Evolutionary conservation across 2,888 invertebrate genomes (phyloP).

Genomic region (Marronus borbonicus): DNA sequence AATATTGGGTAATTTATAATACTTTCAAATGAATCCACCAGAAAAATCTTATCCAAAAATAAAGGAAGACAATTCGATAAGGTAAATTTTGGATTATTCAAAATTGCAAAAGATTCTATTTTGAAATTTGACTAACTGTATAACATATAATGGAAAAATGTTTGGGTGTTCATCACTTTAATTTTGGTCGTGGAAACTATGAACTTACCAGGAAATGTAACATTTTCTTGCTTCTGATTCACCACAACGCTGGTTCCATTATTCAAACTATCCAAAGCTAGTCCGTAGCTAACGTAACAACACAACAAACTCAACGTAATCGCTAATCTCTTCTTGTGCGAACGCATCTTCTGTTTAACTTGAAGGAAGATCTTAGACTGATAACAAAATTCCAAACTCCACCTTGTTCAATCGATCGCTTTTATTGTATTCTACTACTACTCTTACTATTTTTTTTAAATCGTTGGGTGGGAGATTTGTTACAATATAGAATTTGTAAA

Average conservation of each 20-base stretch:
- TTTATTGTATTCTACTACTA: slow-evolving; percentile 2
- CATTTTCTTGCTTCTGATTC: background rate
- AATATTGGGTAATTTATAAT: no score
- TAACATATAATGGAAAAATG: no score
- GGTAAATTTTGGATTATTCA: no score
- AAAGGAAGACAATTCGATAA: no score
- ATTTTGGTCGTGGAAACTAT: no score
- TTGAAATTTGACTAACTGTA: no score
- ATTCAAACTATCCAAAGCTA: slow-evolving; percentile 7
- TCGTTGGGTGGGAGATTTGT: slow-evolving; percentile 23
- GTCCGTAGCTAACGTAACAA: background rate
- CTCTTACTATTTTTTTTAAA: background rate
- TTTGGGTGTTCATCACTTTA: no score
- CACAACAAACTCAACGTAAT: slow-evolving; percentile 18
- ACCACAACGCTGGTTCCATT: background rate
- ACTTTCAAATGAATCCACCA: no score
- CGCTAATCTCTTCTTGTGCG: background rate
- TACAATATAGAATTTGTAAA: slow-evolving; percentile 22
- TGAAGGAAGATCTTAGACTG: slow-evolving; percentile 21
- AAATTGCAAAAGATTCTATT: no score
- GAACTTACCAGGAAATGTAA: slow-evolving; percentile 14
- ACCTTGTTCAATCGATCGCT: slow-evolving; percentile 8
- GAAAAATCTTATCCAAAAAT: no score
- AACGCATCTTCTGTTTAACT: slow-evolving; percentile 17
- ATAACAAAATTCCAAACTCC: slow-evolving; percentile 16